Conservation (phyloP, 2,113 vertebrate genomes). For the Fregata magnificens region DNA sequence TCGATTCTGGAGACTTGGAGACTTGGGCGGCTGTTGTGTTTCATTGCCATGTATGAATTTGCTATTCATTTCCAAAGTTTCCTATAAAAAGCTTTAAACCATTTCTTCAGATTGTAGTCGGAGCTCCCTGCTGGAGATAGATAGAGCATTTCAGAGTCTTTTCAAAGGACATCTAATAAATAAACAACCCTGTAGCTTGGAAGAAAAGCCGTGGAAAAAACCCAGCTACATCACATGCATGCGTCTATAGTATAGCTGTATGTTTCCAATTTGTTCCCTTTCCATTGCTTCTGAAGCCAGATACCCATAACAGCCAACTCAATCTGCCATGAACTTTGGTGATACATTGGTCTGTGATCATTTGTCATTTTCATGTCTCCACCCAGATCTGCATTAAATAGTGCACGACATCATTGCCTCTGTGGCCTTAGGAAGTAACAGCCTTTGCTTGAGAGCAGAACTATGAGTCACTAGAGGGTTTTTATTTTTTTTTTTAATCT, state of each 20-base stretch:
- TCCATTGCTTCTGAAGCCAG: background rate
- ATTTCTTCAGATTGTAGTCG: background rate
- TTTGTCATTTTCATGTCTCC: background rate
- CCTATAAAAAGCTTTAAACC: background rate
- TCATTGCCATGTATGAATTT: background rate
- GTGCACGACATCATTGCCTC: background rate
- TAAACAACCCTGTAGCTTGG: background rate
- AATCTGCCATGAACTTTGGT: background rate
- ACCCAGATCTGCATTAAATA: background rate
- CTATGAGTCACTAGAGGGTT: background rate
- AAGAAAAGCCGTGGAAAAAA: background rate
- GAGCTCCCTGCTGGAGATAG: background rate
- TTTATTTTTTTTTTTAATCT: background rate
- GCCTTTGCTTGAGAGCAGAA: background rate
- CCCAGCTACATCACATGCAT: background rate
- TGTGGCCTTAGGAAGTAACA: background rate
- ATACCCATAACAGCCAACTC: background rate
- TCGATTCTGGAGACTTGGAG: background rate
- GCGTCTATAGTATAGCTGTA: background rate
- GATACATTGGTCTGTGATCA: background rate
- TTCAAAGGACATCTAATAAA: background rate
- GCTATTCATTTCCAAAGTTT: background rate
- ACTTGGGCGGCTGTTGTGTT: background rate
- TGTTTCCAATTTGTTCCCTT: background rate
- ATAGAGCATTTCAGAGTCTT: background rate